A percentile compares a stretch with the other conserved stretches of the same genome.
These are phyloP conservation scores for Drosophila algonquin DNA, from an alignment of 2,888 invertebrate species.

Conservation along the genomic window DNA sequence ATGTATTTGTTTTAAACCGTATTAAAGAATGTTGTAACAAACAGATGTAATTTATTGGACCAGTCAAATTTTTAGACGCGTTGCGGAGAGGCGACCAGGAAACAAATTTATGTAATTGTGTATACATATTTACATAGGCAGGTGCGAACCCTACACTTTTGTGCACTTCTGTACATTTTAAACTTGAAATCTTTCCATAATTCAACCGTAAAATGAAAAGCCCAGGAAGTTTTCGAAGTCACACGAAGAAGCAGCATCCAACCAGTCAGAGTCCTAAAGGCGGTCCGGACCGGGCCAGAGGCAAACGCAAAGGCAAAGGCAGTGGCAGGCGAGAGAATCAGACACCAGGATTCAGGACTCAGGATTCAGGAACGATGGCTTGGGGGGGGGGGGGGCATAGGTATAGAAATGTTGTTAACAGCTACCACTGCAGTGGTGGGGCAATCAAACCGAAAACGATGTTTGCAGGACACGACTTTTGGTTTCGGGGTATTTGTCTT, in stretches of 20 bases:
- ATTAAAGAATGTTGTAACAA: background rate
- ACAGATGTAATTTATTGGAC: background rate
- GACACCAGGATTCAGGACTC: conserved; percentile 7
- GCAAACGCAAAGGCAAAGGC: background rate
- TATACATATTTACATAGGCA: background rate
- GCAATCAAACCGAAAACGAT: conserved; percentile 19
- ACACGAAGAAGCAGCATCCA: background rate
- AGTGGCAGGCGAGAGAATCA: conserved; percentile 15
- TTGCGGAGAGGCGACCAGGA: background rate
- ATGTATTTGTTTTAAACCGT: background rate
- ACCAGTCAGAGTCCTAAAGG: background rate
- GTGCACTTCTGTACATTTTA: background rate
- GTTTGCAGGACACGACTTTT: conserved; percentile 39
- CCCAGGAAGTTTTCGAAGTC: background rate
- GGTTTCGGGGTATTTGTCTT: conserved; percentile 51
- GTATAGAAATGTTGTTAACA: conserved; percentile 65
- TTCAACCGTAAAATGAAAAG: conserved; percentile 37
- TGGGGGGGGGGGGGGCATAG: background rate
- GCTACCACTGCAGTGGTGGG: conserved; percentile 8
- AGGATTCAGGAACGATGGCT: conserved; percentile 4
- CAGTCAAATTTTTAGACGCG: background rate
- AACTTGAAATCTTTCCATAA: conserved; percentile 45
- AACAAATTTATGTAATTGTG: background rate
- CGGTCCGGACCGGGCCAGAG: background rate
- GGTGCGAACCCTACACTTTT: background rate